Evolutionary conservation across 2,113 vertebrate species (phyloP).

Genomic region (Epinephelus fuscoguttatus): DNA sequence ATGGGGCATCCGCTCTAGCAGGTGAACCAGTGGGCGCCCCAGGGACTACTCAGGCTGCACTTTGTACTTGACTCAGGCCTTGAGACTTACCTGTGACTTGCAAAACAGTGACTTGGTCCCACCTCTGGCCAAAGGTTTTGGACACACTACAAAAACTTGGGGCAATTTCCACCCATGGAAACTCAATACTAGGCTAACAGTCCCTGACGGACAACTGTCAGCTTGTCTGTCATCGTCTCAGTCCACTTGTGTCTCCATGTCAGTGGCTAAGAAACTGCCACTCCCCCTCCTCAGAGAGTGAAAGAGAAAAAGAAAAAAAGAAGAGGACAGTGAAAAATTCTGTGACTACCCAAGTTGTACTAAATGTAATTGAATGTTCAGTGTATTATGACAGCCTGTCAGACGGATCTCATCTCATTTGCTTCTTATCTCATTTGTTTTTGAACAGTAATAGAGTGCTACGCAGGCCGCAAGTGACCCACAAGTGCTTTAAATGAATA

Average conservation of each 20-base stretch:
- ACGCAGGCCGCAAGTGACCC: constrained; percentile 64
- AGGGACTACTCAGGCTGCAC: too few species aligned
- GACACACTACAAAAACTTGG: not conserved
- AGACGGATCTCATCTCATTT: constrained; percentile 46
- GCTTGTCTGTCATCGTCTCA: not conserved
- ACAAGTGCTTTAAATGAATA: constrained; percentile 75
- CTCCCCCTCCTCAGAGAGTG: not conserved
- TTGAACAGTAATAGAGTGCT: constrained; percentile 38
- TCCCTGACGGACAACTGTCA: not conserved
- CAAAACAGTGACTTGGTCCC: too few species aligned
- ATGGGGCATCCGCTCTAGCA: too few species aligned
- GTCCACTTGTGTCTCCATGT: not conserved
- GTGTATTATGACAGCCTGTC: constrained; percentile 12
- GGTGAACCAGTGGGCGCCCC: too few species aligned
- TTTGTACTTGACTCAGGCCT: too few species aligned
- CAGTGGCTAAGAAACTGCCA: not conserved
- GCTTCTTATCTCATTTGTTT: constrained; percentile 42
- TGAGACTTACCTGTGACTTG: too few species aligned
- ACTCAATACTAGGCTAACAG: not conserved
- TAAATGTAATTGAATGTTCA: constrained; percentile 31
- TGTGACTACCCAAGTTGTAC: not conserved
- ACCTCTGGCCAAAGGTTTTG: not conserved
- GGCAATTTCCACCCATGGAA: not conserved
- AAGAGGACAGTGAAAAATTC: not conserved
- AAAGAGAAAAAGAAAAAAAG: not conserved